A percentile compares a stretch with the other conserved stretches of the same genome.
phyloP scores from a whole-genome alignment of 2,797 vertebrate genomes.

The Hippopotamyrus pictus region DNA sequence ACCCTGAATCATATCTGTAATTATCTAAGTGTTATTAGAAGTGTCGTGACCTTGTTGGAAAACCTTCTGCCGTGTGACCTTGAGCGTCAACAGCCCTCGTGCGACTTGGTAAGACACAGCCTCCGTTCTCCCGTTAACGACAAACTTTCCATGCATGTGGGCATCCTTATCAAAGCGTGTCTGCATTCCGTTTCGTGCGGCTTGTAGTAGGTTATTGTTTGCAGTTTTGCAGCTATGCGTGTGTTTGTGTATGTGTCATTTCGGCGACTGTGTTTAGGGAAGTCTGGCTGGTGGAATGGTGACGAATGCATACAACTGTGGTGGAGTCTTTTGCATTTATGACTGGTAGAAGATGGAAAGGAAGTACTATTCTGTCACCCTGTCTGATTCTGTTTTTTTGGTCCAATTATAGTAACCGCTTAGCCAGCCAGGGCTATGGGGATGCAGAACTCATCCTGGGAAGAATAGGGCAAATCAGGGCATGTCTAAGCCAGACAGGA shows the following conservation, averaged over 20 bases:
- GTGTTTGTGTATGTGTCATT: background rate
- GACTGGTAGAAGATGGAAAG: background rate
- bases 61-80: background rate
- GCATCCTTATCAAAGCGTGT: background rate
- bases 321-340: background rate
- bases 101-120: background rate
- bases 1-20: background rate
- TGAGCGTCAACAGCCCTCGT: background rate
- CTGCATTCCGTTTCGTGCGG: background rate
- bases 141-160: background rate
- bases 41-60: background rate
- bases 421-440: background rate
- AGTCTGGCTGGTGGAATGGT: background rate
- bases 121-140: background rate
- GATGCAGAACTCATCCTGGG: background rate
- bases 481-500: background rate
- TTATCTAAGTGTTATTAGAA: background rate
- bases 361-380: background rate
- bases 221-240: background rate
- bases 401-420: background rate
- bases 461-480: background rate
- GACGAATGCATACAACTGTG: background rate
- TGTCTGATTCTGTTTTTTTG: background rate
- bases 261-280: background rate
- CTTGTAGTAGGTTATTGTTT: background rate